Evolutionary conservation across 2,797 vertebrate genomes (phyloP).

Genomic region (Mus caroli): DNA sequence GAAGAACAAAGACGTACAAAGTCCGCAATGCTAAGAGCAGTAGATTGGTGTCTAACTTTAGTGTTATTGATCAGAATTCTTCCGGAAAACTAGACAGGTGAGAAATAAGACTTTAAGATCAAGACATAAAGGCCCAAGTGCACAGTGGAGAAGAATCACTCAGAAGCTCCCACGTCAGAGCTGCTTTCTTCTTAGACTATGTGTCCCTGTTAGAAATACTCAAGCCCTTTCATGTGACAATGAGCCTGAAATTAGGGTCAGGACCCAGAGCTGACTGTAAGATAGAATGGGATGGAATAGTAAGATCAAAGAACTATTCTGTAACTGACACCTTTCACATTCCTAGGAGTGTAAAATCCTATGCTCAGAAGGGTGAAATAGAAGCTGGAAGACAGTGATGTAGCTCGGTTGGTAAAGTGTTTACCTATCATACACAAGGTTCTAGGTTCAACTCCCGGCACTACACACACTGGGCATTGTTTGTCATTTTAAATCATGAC

Average conservation of each 20-base stretch:
- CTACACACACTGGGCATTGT: no score
- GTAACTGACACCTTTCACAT: not conserved
- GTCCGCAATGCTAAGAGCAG: not conserved
- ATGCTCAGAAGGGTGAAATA: not conserved
- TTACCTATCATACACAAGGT: not conserved
- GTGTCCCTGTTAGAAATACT: not conserved
- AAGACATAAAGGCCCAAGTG: not conserved
- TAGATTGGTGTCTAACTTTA: not conserved
- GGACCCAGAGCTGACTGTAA: not conserved
- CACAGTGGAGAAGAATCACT: not conserved
- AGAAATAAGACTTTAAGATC: not conserved
- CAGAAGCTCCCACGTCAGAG: not conserved
- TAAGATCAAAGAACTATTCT: not conserved
- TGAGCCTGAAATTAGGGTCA: not conserved
- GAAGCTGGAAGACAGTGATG: not conserved
- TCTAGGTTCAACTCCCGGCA: not conserved
- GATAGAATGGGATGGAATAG: not conserved
- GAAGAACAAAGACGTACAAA: not conserved
- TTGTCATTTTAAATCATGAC: not conserved
- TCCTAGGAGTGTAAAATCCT: not conserved
- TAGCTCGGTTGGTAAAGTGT: not conserved
- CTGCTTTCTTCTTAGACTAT: rapidly evolving
- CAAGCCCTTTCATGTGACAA: not conserved
- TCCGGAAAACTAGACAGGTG: not conserved
- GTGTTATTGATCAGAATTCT: not conserved